Conservation (phyloP, 2,113 vertebrate genomes). For the Ageneiosus marmoratus region DNA sequence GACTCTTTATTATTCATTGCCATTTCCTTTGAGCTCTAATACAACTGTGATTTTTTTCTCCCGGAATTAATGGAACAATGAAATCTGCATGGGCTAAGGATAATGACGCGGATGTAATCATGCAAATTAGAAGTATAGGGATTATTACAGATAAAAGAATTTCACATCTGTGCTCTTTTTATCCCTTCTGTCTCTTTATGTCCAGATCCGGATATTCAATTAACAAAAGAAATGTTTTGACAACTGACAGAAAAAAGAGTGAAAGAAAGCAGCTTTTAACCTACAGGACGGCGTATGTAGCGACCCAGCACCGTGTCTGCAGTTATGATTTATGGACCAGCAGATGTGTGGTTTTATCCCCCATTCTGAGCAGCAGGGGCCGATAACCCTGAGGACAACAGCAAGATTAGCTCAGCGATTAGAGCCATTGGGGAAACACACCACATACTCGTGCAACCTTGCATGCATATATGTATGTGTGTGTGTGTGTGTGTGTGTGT, state of each 20-base stretch:
- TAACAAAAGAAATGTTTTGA: constrained; percentile 37
- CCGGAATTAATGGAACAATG: constrained; percentile 36
- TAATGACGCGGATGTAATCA: constrained; percentile 53
- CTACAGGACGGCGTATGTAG: constrained; percentile 52
- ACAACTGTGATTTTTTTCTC: background rate
- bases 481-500: constrained; percentile 39
- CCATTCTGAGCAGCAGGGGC: constrained; percentile 60
- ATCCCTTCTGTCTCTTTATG: background rate
- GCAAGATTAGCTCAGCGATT: constrained; percentile 72
- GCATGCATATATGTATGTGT: constrained; percentile 1
- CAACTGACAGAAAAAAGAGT: background rate
- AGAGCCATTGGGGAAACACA: constrained; percentile 62
- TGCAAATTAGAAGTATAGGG: constrained; percentile 48
- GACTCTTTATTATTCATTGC: constrained; percentile 17
- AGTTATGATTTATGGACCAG: constrained; percentile 75
- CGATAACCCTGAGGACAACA: constrained; percentile 74
- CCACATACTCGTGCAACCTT: constrained; percentile 29
- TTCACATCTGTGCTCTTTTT: background rate
- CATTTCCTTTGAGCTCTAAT: constrained; percentile 1
- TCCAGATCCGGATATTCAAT: background rate
- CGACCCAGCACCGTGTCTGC: constrained; percentile 63
- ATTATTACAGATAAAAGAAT: constrained; percentile 52
- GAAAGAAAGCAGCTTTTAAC: constrained; percentile 38
- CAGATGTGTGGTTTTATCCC: constrained; percentile 55
- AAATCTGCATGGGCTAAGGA: constrained; percentile 34